phyloP scores from a whole-genome alignment of 2,888 invertebrate genomes.

The Exephanes ischioxanthus region DNA sequence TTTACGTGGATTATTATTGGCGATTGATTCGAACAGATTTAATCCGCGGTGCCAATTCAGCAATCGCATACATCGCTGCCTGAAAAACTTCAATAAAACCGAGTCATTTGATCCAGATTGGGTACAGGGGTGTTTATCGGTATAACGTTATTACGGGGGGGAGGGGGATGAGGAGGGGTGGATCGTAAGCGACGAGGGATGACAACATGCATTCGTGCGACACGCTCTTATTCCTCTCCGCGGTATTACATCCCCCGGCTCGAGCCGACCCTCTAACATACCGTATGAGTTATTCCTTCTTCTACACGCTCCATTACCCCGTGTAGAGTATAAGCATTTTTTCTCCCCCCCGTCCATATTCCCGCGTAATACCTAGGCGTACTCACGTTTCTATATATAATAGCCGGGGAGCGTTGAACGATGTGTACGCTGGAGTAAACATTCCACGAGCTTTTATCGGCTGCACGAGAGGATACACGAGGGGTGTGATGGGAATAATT shows the following conservation, averaged over 20 bases:
- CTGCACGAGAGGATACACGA: conserved; percentile 1
- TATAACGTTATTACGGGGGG: conserved; percentile 65
- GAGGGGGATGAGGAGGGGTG: conserved; percentile 20
- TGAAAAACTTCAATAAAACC: conserved; percentile 63
- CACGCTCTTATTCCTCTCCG: conserved; percentile 34
- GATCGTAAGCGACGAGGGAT: conserved; percentile 56
- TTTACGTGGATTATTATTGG: background rate
- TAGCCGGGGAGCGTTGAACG: conserved; percentile 47
- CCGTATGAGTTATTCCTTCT: conserved; percentile 64
- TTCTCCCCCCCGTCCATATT: conserved; percentile 49
- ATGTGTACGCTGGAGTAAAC: conserved; percentile 59
- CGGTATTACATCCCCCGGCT: conserved; percentile 39
- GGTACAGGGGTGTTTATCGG: conserved; percentile 67
- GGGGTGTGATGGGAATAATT: conserved; percentile 47
- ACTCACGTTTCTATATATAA: conserved; percentile 51
- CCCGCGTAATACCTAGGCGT: conserved; percentile 52
- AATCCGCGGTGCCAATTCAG: conserved; percentile 17
- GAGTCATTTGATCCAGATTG: conserved; percentile 66
- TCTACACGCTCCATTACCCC: conserved; percentile 65
- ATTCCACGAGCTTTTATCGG: conserved; percentile 55
- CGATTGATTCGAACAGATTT: conserved; percentile 23
- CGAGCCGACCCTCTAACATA: conserved; percentile 9
- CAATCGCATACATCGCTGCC: conserved; percentile 19
- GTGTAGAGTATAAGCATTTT: conserved; percentile 51
- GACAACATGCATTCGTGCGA: conserved; percentile 61